These are phyloP conservation scores for Dynastes hyllus DNA, from an alignment of 2,888 invertebrate genomes.

Conservation along the genomic window DNA sequence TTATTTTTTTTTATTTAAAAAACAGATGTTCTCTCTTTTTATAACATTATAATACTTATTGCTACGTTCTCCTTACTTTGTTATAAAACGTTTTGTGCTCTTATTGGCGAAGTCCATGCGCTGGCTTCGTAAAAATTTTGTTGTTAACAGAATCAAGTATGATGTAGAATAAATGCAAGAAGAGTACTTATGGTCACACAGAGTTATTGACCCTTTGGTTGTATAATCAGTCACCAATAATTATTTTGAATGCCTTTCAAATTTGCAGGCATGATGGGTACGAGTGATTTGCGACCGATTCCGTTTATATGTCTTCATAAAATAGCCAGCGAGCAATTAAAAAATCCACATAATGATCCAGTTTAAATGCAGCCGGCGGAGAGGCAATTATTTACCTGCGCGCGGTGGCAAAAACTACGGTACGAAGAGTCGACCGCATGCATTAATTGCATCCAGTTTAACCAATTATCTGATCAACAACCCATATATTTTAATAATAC, in stretches of 20 bases:
- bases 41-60: too few relatives aligned
- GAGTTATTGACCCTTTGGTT: conserved; percentile 53
- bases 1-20: too few relatives aligned
- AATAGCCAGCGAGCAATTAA: conserved; percentile 62
- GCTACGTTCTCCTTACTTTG: too few relatives aligned
- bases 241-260: conserved; percentile 53
- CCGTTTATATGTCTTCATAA: conserved; percentile 67
- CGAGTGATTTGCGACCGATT: conserved; percentile 59
- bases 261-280: conserved; percentile 56
- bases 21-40: too few relatives aligned
- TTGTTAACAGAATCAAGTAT: too few relatives aligned
- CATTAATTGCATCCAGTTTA: conserved; percentile 64
- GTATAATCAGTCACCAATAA: conserved; percentile 51
- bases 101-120: too few relatives aligned
- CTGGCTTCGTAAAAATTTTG: too few relatives aligned
- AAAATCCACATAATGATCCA: conserved; percentile 64
- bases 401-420: conserved; percentile 63
- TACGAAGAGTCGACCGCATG: conserved; percentile 59
- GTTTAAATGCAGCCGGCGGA: conserved; percentile 65
- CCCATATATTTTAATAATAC: conserved; percentile 53
- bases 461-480: conserved; percentile 63
- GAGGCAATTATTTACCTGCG: conserved; percentile 62
- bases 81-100: too few relatives aligned
- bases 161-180: background rate
- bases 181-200: conserved; percentile 51